Conservation (phyloP, 92 coral and sea anemone species). For the Scolanthus callimorphus region DNA sequence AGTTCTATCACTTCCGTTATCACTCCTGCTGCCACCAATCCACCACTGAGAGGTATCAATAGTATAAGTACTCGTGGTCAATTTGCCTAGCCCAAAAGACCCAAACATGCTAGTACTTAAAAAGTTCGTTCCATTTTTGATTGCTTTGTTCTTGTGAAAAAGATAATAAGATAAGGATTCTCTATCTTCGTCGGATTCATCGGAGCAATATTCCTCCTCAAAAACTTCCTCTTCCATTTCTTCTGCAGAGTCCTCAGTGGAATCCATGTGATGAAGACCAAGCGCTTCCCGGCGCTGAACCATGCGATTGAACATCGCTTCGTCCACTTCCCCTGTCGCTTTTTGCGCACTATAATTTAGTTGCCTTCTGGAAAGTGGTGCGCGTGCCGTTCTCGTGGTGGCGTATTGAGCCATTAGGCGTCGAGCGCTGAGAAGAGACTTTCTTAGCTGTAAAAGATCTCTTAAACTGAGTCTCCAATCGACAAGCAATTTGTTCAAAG, state of each 20-base stretch:
- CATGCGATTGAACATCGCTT: conserved; percentile 18
- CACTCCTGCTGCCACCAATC: background rate
- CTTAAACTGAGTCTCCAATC: conserved; percentile 51
- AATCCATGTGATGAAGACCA: background rate
- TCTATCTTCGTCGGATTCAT: conserved; percentile 25
- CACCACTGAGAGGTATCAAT: background rate
- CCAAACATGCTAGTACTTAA: background rate
- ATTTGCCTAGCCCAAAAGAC: background rate
- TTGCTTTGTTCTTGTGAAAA: conserved; percentile 15
- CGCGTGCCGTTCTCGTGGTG: conserved; percentile 20
- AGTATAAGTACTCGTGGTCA: too few relatives aligned
- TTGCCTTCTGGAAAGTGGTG: conserved; percentile 19
- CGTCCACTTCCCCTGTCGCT: conserved; percentile 8
- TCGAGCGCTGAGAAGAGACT: conserved; percentile 14
- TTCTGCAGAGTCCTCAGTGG: background rate
- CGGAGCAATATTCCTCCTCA: conserved; percentile 22
- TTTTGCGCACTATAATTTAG: conserved; percentile 31
- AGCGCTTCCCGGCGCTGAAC: conserved; percentile 19
- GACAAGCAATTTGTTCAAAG: conserved; percentile 61
- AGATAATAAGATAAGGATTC: conserved; percentile 27
- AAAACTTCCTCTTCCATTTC: background rate
- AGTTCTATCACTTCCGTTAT: too few relatives aligned
- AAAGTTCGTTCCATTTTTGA: background rate
- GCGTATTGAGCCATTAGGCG: conserved; percentile 5
- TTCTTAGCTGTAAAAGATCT: conserved; percentile 20